Evolutionary conservation across 1,140 invertebrate species (phyloP).

Genomic region (Drosophila athabasca): DNA sequence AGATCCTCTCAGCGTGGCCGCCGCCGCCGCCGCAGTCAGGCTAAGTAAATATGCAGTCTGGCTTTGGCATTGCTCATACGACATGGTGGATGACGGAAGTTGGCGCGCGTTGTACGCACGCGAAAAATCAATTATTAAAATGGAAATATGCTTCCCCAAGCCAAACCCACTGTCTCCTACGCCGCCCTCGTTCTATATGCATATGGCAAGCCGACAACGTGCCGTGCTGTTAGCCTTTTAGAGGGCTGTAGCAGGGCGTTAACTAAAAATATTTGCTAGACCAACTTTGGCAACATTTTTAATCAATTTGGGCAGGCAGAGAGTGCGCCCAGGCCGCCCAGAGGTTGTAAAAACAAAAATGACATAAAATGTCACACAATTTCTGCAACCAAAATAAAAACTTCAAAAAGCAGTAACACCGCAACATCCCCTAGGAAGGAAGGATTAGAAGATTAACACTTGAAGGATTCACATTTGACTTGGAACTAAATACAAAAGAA

Average conservation of each 20-base stretch:
- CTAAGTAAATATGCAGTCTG: conserved; percentile 54
- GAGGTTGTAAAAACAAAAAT: conserved; percentile 51
- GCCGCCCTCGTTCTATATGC: conserved; percentile 43
- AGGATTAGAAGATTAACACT: no score
- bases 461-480: no score
- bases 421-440: no score
- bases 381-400: conserved; percentile 17
- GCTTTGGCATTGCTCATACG: conserved; percentile 62
- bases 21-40: neutral
- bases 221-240: conserved; percentile 26
- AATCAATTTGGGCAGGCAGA: conserved; percentile 64
- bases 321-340: neutral
- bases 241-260: conserved; percentile 37
- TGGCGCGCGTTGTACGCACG: conserved; percentile 58
- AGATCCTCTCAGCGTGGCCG: conserved; percentile 38
- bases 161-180: conserved; percentile 5
- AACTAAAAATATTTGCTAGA: conserved; percentile 67
- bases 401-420: conserved; percentile 40
- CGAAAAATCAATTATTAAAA: conserved; percentile 82
- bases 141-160: conserved; percentile 56
- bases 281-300: conserved; percentile 64
- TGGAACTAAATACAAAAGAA: no score
- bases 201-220: conserved; percentile 52
- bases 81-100: conserved; percentile 20
- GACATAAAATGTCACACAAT: conserved; percentile 34